Evolutionary conservation across 2,888 invertebrate species (phyloP).

Genomic region (Drosophila melanosoma): DNA sequence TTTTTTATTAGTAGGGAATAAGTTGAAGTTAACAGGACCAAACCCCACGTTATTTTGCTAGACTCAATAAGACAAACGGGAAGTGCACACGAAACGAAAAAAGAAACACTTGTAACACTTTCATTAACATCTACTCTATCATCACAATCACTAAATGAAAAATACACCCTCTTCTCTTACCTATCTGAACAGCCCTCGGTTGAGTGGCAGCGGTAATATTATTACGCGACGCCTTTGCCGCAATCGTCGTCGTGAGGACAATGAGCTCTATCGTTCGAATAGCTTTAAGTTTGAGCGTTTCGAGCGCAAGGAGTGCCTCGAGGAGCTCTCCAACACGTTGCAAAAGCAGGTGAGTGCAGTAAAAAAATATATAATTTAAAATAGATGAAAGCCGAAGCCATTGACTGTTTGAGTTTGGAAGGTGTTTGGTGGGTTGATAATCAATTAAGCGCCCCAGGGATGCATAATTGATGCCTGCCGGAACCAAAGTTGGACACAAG

Average conservation of each 20-base stretch:
- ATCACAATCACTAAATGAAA: neutral
- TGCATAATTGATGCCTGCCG: conserved; percentile 48
- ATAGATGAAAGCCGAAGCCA: neutral
- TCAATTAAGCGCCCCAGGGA: conserved; percentile 2
- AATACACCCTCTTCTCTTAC: neutral
- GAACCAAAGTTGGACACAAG: conserved; percentile 1
- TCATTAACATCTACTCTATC: neutral
- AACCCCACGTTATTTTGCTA: neutral
- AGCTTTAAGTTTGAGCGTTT: conserved; percentile 95
- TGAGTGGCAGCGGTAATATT: conserved; percentile 84
- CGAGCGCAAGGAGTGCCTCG: conserved; percentile 89
- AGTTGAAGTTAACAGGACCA: neutral
- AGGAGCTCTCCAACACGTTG: conserved; percentile 86
- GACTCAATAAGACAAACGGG: neutral
- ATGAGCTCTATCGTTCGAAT: conserved; percentile 94
- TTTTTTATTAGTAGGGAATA: neutral
- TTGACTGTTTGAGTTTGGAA: neutral
- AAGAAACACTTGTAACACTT: neutral
- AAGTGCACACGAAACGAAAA: neutral
- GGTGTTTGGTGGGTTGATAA: neutral
- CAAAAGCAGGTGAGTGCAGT: conserved; percentile 89
- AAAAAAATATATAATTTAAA: conserved; percentile 8
- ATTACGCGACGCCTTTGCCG: conserved; percentile 91
- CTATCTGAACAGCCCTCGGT: conserved; percentile 75
- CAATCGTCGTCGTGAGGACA: conserved; percentile 90